phyloP scores from a whole-genome alignment of 2,113 vertebrate species.

The Hemicordylus capensis region DNA sequence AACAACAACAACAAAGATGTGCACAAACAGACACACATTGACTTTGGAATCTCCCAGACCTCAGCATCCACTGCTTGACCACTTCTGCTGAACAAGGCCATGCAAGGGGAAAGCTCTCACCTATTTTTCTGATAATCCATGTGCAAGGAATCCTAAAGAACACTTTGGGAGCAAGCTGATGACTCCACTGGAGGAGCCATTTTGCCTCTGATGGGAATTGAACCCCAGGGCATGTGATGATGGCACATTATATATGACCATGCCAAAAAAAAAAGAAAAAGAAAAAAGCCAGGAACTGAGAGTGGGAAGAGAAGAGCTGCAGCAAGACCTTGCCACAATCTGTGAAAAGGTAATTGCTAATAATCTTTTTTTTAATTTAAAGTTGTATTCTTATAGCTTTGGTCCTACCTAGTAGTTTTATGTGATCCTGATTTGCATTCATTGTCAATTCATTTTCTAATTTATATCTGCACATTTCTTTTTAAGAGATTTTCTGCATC shows the following conservation, averaged over 20 bases:
- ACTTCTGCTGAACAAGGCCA: neutral
- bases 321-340: neutral
- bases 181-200: neutral
- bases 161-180: neutral
- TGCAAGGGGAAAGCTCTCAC: neutral
- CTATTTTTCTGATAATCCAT: neutral
- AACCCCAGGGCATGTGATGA: neutral
- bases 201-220: neutral
- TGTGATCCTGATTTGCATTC: neutral
- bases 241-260: neutral
- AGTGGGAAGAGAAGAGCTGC: neutral
- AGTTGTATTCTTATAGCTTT: neutral
- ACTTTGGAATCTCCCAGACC: neutral
- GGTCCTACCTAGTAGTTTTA: neutral
- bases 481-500: neutral
- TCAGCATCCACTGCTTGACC: neutral
- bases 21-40: neutral
- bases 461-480: neutral
- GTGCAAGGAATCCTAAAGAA: neutral
- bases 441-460: neutral
- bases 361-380: no score
- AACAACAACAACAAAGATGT: neutral
- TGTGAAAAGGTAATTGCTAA: neutral
- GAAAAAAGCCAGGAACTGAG: neutral
- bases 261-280: no score